Percentiles rank a stretch among this genome's conserved stretches.
Conservation (phyloP, 2,113 vertebrate genomes). For the Tachuris rubrigastra region DNA sequence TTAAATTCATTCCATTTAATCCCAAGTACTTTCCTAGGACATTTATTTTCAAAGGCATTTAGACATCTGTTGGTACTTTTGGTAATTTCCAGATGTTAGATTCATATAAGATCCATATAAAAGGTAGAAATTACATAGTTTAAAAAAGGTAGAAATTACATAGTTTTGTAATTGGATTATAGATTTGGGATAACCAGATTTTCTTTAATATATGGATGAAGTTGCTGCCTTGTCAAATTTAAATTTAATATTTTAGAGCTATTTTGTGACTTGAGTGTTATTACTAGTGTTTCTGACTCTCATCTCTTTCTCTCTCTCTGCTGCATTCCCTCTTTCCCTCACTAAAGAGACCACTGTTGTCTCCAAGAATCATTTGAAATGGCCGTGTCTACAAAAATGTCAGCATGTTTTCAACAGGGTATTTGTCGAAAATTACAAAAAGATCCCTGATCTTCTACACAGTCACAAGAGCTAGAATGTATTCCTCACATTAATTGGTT, state of each 20-base stretch:
- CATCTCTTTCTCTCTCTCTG: background rate
- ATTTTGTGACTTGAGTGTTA: background rate
- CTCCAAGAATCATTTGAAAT: background rate
- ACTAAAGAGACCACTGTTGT: background rate
- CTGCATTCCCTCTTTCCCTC: background rate
- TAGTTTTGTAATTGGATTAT: slow-evolving; percentile 12
- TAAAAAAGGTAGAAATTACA: background rate
- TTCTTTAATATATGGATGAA: background rate
- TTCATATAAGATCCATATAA: background rate
- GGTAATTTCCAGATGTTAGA: slow-evolving; percentile 20
- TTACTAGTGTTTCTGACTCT: background rate
- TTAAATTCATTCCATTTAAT: slow-evolving; percentile 46
- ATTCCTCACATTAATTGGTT: background rate
- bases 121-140: slow-evolving; percentile 1
- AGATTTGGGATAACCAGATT: background rate
- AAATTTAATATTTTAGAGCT: background rate
- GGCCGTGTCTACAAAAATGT: background rate
- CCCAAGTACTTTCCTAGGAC: background rate
- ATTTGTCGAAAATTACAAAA: background rate
- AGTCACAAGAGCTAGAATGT: background rate
- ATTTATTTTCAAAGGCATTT: slow-evolving; percentile 47
- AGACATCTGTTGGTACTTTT: slow-evolving; percentile 26
- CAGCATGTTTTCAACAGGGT: background rate
- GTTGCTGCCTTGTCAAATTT: background rate
- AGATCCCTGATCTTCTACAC: background rate